phyloP scores from a whole-genome alignment of 2,888 invertebrate genomes.

The Drosophila merina region DNA sequence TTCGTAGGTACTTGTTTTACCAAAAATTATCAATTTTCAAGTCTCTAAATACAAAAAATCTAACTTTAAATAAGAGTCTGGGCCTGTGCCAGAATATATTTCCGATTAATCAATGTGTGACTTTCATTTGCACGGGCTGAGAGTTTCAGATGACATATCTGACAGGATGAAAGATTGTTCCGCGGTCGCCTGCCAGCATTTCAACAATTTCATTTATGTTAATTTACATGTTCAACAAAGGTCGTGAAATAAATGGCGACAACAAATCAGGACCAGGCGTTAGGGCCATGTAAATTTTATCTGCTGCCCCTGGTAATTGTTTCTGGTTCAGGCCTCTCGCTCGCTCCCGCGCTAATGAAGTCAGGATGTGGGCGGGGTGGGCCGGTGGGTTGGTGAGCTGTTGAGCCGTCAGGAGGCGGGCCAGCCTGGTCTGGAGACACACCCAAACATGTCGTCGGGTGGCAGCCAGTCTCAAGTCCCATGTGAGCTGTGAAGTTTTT shows the following conservation, averaged over 20 bases:
- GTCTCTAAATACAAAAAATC: neutral
- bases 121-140: slow-evolving; percentile 53
- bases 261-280: slow-evolving; percentile 68
- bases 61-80: neutral
- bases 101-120: slow-evolving; percentile 71
- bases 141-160: slow-evolving; percentile 66
- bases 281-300: slow-evolving; percentile 66
- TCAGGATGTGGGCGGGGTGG: neutral
- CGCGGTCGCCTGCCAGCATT: slow-evolving; percentile 25
- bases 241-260: slow-evolving; percentile 74
- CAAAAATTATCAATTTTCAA: too few species aligned
- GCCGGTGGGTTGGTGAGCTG: too few species aligned
- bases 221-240: slow-evolving; percentile 82
- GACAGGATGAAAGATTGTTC: slow-evolving; percentile 72
- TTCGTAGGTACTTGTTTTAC: too few species aligned
- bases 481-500: slow-evolving; percentile 84
- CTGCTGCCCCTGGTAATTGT: slow-evolving; percentile 67
- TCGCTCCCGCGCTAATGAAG: neutral
- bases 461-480: slow-evolving; percentile 67
- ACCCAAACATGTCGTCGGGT: slow-evolving; percentile 68
- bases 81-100: slow-evolving; percentile 50
- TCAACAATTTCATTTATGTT: slow-evolving; percentile 78
- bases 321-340: slow-evolving; percentile 32
- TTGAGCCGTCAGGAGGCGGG: neutral
- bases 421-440: slow-evolving; percentile 52